Percentiles rank a stretch among this genome's conserved stretches.
These are phyloP conservation scores for Glaucomys volans DNA, from an alignment of 2,113 vertebrate species.

Conservation along the genomic window DNA sequence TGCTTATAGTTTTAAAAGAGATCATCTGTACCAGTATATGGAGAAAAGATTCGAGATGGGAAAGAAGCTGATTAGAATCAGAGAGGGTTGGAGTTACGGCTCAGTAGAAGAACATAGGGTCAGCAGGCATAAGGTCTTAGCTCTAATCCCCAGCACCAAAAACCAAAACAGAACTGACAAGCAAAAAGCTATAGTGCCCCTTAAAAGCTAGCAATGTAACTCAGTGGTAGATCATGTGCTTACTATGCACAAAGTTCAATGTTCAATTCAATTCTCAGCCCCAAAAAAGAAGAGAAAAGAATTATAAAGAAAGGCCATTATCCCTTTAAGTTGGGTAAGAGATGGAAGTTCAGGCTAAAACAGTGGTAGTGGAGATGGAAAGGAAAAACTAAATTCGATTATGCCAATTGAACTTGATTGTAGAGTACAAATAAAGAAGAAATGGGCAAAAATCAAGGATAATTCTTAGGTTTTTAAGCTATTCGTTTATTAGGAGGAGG, in stretches of 20 bases:
- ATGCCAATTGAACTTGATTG: not conserved
- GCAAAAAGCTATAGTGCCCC: not conserved
- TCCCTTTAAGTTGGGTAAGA: not conserved
- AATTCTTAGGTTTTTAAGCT: not conserved
- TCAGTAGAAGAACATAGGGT: not conserved
- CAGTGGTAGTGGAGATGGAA: not conserved
- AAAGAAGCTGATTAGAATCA: not conserved
- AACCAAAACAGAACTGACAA: not conserved
- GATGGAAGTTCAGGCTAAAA: not conserved
- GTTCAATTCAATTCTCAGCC: too few relatives aligned
- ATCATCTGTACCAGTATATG: not conserved
- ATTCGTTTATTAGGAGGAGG: not conserved
- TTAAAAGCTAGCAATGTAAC: not conserved
- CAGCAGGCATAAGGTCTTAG: not conserved
- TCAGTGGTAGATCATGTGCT: not conserved
- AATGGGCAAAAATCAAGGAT: not conserved
- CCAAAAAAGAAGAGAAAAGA: not conserved
- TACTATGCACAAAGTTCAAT: not conserved
- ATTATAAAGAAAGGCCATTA: not conserved
- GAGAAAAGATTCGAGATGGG: not conserved
- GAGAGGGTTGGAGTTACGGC: not conserved
- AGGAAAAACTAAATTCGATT: not conserved
- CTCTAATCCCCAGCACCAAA: not conserved
- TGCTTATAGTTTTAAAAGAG: not conserved
- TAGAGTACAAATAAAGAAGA: not conserved